Evolutionary conservation across 2,888 invertebrate species (phyloP).

Genomic region (Polydesmus complanatus): DNA sequence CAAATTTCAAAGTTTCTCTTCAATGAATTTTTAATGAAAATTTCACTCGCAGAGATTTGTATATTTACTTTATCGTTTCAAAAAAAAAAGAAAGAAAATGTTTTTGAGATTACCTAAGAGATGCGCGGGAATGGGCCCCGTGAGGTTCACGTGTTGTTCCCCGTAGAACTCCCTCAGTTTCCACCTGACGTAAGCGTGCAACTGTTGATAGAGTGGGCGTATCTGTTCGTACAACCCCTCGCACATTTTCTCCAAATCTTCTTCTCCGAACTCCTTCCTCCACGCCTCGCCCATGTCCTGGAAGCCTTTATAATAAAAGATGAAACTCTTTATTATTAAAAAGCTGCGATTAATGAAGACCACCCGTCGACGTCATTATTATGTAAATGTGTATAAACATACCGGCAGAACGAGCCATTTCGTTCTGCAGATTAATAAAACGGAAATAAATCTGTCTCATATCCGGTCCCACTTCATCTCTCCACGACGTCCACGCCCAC

Average conservation of each 20-base stretch:
- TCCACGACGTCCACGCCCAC: conserved; percentile 54
- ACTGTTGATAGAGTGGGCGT: conserved; percentile 31
- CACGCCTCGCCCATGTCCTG: conserved; percentile 24
- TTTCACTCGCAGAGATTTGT: neutral
- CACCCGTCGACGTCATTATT: too few relatives aligned
- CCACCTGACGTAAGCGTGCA: conserved; percentile 35
- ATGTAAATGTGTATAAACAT: conserved; percentile 25
- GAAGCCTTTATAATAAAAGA: conserved; percentile 20
- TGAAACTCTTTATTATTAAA: neutral
- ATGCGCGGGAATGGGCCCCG: conserved; percentile 38
- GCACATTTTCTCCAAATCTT: conserved; percentile 21
- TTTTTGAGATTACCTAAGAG: conserved; percentile 34
- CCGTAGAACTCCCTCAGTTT: conserved; percentile 30
- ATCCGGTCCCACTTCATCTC: conserved; percentile 44
- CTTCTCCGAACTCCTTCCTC: conserved; percentile 24
- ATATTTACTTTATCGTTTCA: too few relatives aligned
- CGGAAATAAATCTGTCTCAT: conserved; percentile 42
- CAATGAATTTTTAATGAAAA: neutral
- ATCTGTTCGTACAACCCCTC: conserved; percentile 29
- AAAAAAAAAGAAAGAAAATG: neutral
- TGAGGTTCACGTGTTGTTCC: conserved; percentile 25
- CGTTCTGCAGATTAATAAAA: conserved; percentile 46
- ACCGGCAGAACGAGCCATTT: conserved; percentile 50
- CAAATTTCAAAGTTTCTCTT: neutral
- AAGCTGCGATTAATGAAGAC: too few relatives aligned